Evolutionary conservation across 2,888 invertebrate genomes (phyloP), one percentile per base, ranked within the genome.

Genomic region (Adelognathus sp.): DNA sequence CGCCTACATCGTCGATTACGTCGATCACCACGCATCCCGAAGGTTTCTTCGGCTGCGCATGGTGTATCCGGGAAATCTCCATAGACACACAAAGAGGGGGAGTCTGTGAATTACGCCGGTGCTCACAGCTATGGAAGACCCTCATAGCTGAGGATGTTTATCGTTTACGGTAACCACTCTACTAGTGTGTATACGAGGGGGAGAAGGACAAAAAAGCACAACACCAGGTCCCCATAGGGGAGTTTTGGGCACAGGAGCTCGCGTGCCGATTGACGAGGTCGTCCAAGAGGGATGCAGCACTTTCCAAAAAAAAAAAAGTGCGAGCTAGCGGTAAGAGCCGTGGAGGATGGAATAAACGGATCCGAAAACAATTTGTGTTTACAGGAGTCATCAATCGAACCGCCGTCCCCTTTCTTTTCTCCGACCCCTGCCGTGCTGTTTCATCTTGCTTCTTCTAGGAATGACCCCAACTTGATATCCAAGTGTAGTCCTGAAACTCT

Each of bases 371-470:
- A 79, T 82, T 81, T 82, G 80, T 84, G 81, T 86, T 85, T 84
- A 76, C 83, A 67, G 60, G 83, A 86, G 81, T 85, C 84, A 86
- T 86, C 83, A 80, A 82, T 84, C 82, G 84, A 83, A 80, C 83
- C 81, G 75, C 58, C 52, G 54, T 52, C 56, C 21, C 58, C 52
- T 63, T 74, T 63, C 27, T 70, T 69, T 50, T 50, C 63, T 66
- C 50, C 7, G 44, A 39, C 41, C 44, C 24, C 29, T 21, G n/a
- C 36, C 18, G 33, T 41, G 14, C 36, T 11, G n/a, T 66, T 69
- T n/a, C 41, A 9, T 18, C 16, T 18, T 31, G 7, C 27, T 24
- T 16, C 11, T 24, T 3, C 46, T 24, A 9, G 1, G 11, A 50
- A 24, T 50, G 21, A 9, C 1, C 1, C 1, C 50, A 24, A n/a